Percentiles rank a stretch among this genome's conserved stretches.
These are phyloP conservation scores for Amazonetta brasiliensis DNA, from an alignment of 2,797 vertebrate species.

Conservation along the genomic window DNA sequence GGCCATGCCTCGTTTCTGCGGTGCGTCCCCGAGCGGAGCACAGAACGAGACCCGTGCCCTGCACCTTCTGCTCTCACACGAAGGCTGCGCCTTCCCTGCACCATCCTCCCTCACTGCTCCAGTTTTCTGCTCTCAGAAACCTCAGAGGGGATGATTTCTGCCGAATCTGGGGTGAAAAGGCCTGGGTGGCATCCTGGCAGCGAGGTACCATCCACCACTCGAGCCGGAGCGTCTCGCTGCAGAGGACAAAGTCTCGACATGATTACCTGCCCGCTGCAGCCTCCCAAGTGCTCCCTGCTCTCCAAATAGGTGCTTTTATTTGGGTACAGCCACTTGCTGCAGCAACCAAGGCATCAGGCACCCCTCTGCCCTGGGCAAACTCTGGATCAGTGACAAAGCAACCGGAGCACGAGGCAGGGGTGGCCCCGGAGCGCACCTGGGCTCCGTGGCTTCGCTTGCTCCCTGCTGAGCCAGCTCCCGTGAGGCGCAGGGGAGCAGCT, in stretches of 20 bases:
- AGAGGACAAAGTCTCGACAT: neutral
- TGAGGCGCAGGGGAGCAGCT: neutral
- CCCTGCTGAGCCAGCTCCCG: neutral
- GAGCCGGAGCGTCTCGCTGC: too few relatives aligned
- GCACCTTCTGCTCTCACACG: neutral
- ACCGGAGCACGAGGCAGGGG: neutral
- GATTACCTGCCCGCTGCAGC: neutral
- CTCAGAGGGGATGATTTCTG: neutral
- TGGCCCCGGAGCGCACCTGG: neutral
- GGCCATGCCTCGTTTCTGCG: neutral
- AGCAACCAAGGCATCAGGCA: neutral
- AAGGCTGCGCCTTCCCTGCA: neutral
- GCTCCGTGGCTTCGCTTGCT: neutral
- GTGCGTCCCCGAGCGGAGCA: accelerated
- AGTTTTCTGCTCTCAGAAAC: neutral
- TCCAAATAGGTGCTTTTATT: neutral
- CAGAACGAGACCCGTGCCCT: neutral
- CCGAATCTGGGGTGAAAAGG: neutral
- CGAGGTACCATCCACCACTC: neutral
- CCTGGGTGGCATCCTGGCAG: neutral
- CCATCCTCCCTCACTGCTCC: neutral
- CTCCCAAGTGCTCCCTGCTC: neutral
- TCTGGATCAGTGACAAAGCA: neutral
- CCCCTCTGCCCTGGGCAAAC: neutral
- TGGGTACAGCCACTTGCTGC: neutral